Base-by-base conservation (phyloP, 2,113 vertebrate species). In the Nothocercus julius region DNA sequence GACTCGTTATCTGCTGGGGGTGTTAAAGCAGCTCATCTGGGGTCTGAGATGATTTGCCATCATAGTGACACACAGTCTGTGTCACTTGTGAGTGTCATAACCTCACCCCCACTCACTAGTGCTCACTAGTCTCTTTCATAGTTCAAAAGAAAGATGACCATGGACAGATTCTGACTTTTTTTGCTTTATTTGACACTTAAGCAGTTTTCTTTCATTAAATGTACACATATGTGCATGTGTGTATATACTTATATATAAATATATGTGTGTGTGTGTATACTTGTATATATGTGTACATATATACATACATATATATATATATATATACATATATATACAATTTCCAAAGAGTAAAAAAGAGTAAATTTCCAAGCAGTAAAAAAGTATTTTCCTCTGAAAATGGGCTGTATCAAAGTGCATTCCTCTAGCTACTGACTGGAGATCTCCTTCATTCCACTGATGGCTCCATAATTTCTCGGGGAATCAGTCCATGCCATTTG, bases 11-110 rank as follows among this genome's bases (percentile, higher is more conserved):
- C 73, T 90, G 13, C 64, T 92, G 36, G 40, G 36, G 81, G 27
- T 28, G 42, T 53, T 78, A 14, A 17, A 67, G 38, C 9, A 58
- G 1, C n/a, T 94, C 83, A 20, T 67, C 32, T 68, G 78, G 79
- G 53, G 62, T 21, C 47, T 76, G 78, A 84, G 90, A 75, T 56
- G 72, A 82, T 79, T 91, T 76, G 25, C 75, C 14, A 86, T 83
- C 34, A 22, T 24, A 49, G 21, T 49, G 49, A 49, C 49, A 20
- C 45, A 73, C 28, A 63, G 18, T 82, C 44, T 82, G 66, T 61
- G 38, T 69, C 51, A 86, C 38, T 82, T 59, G 21, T 20, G 47
- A 81, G 34, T 34, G 4, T 25, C 56, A 70, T 62, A 70, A 86
- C 40, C 21, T 81, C 40, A 63, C 3, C 17, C 24, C 69, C 21